phyloP scores from a whole-genome alignment of 2,888 invertebrate genomes.

The Conops quadrifasciatus region DNA sequence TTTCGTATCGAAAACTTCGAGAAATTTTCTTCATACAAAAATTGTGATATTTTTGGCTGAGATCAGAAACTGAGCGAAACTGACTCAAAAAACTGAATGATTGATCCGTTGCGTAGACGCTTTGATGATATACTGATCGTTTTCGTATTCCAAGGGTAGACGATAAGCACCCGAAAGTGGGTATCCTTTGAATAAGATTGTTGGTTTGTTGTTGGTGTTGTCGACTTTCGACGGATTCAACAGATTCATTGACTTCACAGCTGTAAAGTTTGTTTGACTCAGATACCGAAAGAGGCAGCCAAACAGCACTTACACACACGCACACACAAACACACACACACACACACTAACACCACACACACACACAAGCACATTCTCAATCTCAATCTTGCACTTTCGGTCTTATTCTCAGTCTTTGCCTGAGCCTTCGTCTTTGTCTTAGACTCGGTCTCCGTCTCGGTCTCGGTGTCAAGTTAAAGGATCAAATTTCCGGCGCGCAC shows the following conservation, averaged over 20 bases:
- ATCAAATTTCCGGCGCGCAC: slow-evolving; percentile 30
- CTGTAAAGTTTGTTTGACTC: not conserved
- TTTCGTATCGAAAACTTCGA: not conserved
- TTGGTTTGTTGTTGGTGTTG: too few relatives aligned
- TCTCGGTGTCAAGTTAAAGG: not conserved
- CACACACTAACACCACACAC: slow-evolving; percentile 33
- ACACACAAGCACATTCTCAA: slow-evolving; percentile 1
- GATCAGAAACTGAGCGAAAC: not conserved
- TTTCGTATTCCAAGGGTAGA: slow-evolving; percentile 25
- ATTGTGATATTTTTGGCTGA: slow-evolving; percentile 11
- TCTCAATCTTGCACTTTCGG: slow-evolving; percentile 33
- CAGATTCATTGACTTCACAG: slow-evolving; percentile 20
- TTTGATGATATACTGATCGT: slow-evolving; percentile 51
- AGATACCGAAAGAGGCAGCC: not conserved
- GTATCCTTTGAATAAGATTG: not conserved
- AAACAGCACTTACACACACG: slow-evolving; percentile 34
- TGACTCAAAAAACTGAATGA: not conserved
- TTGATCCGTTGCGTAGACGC: slow-evolving; percentile 20
- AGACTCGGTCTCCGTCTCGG: too few relatives aligned
- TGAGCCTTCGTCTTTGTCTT: not conserved
- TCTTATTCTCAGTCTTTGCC: slow-evolving; percentile 38
- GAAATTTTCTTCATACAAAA: not conserved
- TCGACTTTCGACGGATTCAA: slow-evolving; percentile 4
- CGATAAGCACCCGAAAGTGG: not conserved
- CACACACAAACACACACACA: slow-evolving; percentile 4